phyloP scores from a whole-genome alignment of 1,140 invertebrate species.

The Drosophila oshimai region DNA sequence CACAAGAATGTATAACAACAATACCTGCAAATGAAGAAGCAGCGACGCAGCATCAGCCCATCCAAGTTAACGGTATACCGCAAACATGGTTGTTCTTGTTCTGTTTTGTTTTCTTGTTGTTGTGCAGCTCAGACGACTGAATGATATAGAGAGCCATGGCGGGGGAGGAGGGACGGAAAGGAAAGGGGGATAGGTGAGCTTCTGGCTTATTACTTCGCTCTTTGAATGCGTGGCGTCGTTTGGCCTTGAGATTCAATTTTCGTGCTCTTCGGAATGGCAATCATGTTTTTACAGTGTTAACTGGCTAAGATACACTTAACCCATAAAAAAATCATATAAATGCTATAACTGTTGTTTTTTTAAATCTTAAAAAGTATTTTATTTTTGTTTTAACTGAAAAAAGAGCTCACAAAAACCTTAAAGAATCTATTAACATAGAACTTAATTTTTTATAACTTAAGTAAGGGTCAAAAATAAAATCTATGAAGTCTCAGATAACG shows the following conservation, averaged over 20 bases:
- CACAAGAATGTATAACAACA: constrained; percentile 42
- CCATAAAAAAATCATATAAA: too few species aligned
- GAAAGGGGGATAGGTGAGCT: not conserved
- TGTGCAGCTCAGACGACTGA: constrained; percentile 7
- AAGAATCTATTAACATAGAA: too few species aligned
- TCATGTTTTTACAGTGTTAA: constrained; percentile 16
- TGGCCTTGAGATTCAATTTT: constrained; percentile 49
- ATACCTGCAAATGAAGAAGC: constrained; percentile 29
- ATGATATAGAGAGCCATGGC: not conserved
- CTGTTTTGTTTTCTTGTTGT: constrained; percentile 20
- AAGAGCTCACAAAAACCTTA: too few species aligned
- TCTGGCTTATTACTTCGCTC: constrained; percentile 42
- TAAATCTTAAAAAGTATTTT: too few species aligned
- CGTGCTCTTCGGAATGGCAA: constrained; percentile 1
- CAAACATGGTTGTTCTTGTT: constrained; percentile 36
- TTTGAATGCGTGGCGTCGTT: constrained; percentile 27
- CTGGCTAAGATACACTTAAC: not conserved
- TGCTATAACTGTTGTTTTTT: too few species aligned
- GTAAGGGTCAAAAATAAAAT: too few species aligned
- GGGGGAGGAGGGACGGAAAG: not conserved
- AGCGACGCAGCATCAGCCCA: constrained; percentile 49
- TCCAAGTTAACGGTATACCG: constrained; percentile 45
- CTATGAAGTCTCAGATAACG: too few species aligned
- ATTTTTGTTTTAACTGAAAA: too few species aligned
- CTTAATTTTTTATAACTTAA: not conserved